Percentiles rank a stretch among this genome's conserved stretches.
phyloP scores from a whole-genome alignment of 1,140 invertebrate species.

The Drosophila setifemur region DNA sequence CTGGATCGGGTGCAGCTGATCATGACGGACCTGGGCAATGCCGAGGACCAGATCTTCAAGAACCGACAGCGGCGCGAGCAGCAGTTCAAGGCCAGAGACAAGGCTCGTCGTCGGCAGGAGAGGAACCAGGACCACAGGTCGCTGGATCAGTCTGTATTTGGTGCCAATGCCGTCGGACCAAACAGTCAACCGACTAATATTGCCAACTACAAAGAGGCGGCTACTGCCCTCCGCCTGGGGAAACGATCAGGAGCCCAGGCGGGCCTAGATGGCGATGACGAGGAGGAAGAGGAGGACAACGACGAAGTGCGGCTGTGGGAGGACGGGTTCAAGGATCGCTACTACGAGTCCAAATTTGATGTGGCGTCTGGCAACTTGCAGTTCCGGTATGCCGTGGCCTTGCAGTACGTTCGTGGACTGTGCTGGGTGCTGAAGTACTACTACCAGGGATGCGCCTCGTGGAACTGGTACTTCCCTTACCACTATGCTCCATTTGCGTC shows the following conservation, averaged over 20 bases:
- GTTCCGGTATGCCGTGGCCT: constrained; percentile 95
- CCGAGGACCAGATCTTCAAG: constrained; percentile 99
- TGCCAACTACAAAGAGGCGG: constrained; percentile 87
- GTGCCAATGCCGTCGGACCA: constrained; percentile 85
- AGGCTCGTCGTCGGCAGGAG: constrained; percentile 85
- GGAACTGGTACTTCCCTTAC: constrained; percentile 99
- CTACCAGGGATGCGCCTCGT: constrained; percentile 99
- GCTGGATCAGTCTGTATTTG: constrained; percentile 85
- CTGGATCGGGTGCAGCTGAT: constrained; percentile 96
- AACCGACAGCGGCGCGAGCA: constrained; percentile 93
- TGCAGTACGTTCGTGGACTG: constrained; percentile 97
- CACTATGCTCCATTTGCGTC: constrained; percentile 99
- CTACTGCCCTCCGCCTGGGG: constrained; percentile 85
- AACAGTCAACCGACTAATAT: constrained; percentile 74
- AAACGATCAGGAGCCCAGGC: constrained; percentile 82
- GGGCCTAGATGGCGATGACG: constrained; percentile 64
- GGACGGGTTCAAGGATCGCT: constrained; percentile 98
- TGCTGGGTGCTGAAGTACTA: constrained; percentile 99
- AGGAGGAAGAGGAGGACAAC: constrained; percentile 88
- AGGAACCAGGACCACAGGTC: constrained; percentile 42
- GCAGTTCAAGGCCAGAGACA: constrained; percentile 90
- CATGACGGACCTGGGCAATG: constrained; percentile 94
- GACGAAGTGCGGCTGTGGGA: constrained; percentile 99
- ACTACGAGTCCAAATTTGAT: constrained; percentile 99
- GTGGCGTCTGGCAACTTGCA: constrained; percentile 90